These are phyloP conservation scores for Carapus acus DNA, from an alignment of 2,797 vertebrate species.

Conservation along the genomic window DNA sequence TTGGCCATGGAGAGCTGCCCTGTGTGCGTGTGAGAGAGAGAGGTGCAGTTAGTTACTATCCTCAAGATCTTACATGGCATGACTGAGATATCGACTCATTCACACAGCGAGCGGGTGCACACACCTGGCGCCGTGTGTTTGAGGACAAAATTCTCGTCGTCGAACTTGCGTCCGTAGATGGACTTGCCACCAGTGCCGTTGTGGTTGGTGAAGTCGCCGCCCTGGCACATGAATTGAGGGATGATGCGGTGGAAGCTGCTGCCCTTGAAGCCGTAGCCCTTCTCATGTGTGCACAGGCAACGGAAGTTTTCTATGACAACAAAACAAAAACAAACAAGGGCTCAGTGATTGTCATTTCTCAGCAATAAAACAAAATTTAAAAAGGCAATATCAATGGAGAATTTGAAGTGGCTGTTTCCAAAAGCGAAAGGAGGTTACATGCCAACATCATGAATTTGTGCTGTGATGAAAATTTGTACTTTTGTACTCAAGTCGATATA, in stretches of 20 bases:
- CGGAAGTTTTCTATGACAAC: constrained; percentile 87
- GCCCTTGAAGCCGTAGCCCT: constrained; percentile 94
- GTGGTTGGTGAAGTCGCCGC: constrained; percentile 96
- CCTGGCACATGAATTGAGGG: constrained; percentile 99
- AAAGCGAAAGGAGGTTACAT: no score
- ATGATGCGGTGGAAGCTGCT: constrained; percentile 96
- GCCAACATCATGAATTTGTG: no score
- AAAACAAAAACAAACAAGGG: neutral
- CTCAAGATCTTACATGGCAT: no score
- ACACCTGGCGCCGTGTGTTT: constrained; percentile 92
- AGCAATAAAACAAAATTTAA: no score
- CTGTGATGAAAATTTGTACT: no score
- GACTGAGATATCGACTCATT: no score
- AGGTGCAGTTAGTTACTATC: neutral
- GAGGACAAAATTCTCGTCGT: constrained; percentile 97
- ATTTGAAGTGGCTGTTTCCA: no score
- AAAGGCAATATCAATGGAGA: no score
- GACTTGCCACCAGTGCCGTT: constrained; percentile 96
- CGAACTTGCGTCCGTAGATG: constrained; percentile 94
- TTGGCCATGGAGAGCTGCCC: constrained; percentile 91
- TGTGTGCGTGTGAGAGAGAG: constrained; percentile 44
- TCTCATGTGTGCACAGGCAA: constrained; percentile 94
- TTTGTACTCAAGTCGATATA: no score
- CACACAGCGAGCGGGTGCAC: no score
- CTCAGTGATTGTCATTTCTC: no score